A percentile compares a stretch with the other conserved stretches of the same genome.
These are phyloP conservation scores for Protonibea diacanthus DNA, from an alignment of 2,797 vertebrate genomes.

Conservation along the genomic window DNA sequence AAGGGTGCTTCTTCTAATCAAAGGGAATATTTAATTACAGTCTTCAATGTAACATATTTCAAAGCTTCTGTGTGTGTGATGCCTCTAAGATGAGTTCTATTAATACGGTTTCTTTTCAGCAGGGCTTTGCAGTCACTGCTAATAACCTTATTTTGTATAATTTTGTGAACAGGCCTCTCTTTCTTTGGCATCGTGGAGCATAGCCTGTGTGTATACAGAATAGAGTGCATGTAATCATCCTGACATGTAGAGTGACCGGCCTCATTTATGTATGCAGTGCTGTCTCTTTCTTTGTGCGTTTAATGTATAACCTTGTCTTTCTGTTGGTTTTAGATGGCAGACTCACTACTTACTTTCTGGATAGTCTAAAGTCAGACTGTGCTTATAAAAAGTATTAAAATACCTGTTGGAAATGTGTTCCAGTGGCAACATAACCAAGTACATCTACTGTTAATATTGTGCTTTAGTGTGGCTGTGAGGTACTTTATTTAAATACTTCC, in stretches of 20 bases:
- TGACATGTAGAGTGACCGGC: neutral
- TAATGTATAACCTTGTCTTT: neutral
- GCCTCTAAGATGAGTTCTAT: slow-evolving; percentile 49
- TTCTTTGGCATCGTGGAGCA: slow-evolving; percentile 12
- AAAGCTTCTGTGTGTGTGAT: slow-evolving; percentile 52
- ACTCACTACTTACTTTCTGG: neutral
- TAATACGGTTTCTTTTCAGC: slow-evolving; percentile 53
- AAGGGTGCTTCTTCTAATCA: slow-evolving; percentile 53
- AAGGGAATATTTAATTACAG: slow-evolving; percentile 75
- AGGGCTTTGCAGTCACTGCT: slow-evolving; percentile 32
- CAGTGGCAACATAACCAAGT: neutral
- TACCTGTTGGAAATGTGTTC: neutral
- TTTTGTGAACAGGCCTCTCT: slow-evolving; percentile 37
- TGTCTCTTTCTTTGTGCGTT: neutral
- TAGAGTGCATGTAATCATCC: neutral
- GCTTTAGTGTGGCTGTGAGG: neutral
- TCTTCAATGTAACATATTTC: slow-evolving; percentile 69
- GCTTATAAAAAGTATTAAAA: neutral
- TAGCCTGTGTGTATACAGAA: neutral
- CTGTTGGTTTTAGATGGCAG: neutral
- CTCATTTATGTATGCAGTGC: neutral
- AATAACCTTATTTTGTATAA: slow-evolving; percentile 53
- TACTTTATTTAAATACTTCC: neutral
- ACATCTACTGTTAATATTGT: neutral
- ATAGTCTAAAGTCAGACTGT: neutral